phyloP scores from a whole-genome alignment of 2,888 invertebrate species.

The Platerodrilus igneus region DNA sequence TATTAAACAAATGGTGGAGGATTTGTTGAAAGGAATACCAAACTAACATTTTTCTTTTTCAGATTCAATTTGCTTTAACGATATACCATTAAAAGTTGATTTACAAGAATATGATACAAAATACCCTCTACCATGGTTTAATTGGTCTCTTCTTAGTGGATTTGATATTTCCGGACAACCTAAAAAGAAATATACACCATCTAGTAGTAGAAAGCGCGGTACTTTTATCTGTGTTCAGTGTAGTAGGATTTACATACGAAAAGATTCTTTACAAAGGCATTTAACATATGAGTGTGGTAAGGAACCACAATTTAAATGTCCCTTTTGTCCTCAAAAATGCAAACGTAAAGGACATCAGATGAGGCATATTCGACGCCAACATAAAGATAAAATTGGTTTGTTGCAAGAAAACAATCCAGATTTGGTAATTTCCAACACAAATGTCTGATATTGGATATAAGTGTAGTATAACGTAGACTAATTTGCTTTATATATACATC shows the following conservation, averaged over 20 bases:
- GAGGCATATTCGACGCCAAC: conserved; percentile 53
- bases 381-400: conserved; percentile 50
- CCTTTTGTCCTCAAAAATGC: conserved; percentile 63
- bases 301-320: conserved; percentile 66
- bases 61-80: conserved; percentile 10
- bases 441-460: too few species aligned
- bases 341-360: conserved; percentile 62
- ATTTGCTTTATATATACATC: too few species aligned
- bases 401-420: conserved; percentile 49
- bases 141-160: conserved; percentile 10
- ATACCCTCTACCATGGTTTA: conserved; percentile 22
- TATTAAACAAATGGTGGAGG: conserved; percentile 5
- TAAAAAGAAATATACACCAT: conserved; percentile 35
- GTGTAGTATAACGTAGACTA: too few species aligned
- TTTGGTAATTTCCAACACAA: conserved; percentile 20
- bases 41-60: too few species aligned
- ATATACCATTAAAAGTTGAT: conserved; percentile 40
- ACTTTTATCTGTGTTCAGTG: conserved; percentile 60
- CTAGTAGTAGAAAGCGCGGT: conserved; percentile 48
- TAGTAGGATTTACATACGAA: conserved; percentile 73
- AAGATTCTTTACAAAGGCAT: conserved; percentile 72
- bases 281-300: conserved; percentile 72
- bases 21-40: background rate
- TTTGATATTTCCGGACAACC: too few species aligned
- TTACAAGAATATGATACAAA: conserved; percentile 33